These are phyloP conservation scores for Prionailurus viverrinus DNA, from an alignment of 2,113 vertebrate species.

Conservation along the genomic window DNA sequence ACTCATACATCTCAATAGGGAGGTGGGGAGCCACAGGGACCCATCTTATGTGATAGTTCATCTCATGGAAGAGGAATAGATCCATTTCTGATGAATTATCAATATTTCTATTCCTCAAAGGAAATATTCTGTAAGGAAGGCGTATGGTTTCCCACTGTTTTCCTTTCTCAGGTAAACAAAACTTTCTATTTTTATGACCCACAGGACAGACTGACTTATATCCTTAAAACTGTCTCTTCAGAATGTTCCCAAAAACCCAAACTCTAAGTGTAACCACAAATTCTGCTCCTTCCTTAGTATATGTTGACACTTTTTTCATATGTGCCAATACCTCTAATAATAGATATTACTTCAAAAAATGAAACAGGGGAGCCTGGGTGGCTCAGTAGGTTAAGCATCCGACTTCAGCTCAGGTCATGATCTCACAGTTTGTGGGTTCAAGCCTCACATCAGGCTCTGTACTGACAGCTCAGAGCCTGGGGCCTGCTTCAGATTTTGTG, in stretches of 20 bases:
- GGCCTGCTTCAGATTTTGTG: too few species aligned
- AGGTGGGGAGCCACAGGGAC: background rate
- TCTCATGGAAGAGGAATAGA: background rate
- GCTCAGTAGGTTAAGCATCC: too few species aligned
- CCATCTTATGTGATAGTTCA: background rate
- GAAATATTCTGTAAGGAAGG: background rate
- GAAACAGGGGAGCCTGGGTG: background rate
- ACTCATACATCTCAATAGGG: background rate
- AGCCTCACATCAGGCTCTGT: too few species aligned
- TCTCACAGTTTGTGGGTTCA: too few species aligned
- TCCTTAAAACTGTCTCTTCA: background rate
- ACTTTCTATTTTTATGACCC: background rate
- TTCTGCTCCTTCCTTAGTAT: background rate
- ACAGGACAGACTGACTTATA: background rate
- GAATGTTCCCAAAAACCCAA: background rate
- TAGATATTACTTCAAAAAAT: background rate
- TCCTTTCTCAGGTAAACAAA: constrained; percentile 19
- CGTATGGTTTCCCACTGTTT: background rate
- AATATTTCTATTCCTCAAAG: background rate
- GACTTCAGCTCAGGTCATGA: too few species aligned
- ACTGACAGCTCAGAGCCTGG: too few species aligned
- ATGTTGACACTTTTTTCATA: background rate
- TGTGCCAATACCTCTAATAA: background rate
- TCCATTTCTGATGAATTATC: background rate
- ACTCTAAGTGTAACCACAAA: background rate